Evolutionary conservation across 2,888 invertebrate genomes (phyloP).

Genomic region (Hirtodrosophila cameraria): DNA sequence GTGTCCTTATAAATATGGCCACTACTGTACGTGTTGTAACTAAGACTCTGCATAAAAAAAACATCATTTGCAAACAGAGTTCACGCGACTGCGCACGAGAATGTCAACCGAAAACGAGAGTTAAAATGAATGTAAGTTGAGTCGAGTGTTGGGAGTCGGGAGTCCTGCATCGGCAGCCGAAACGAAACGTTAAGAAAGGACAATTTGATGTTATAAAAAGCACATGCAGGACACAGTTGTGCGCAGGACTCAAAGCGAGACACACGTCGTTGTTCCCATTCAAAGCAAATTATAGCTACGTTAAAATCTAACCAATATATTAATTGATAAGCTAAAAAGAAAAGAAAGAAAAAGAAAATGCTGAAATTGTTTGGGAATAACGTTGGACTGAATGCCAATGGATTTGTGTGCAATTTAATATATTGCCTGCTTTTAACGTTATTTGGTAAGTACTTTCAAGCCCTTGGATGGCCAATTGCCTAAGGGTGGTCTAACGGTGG

Average conservation of each 20-base stretch:
- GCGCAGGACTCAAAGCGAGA: slow-evolving; percentile 63
- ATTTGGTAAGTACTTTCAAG: slow-evolving; percentile 49
- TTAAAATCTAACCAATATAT: slow-evolving; percentile 8
- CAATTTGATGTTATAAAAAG: slow-evolving; percentile 6
- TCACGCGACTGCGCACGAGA: slow-evolving; percentile 27
- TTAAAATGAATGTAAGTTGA: slow-evolving; percentile 11
- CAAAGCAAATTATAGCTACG: slow-evolving; percentile 6
- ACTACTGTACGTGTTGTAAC: slow-evolving; percentile 1
- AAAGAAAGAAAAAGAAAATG: no score
- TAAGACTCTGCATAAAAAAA: not conserved
- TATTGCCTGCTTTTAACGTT: slow-evolving; percentile 32
- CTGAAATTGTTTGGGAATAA: slow-evolving; percentile 12
- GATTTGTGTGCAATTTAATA: slow-evolving; percentile 24
- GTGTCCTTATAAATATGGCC: not conserved
- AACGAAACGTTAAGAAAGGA: not conserved
- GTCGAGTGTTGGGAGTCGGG: not conserved
- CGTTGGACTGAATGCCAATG: slow-evolving; percentile 1
- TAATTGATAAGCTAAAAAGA: slow-evolving; percentile 1
- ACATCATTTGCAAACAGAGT: not conserved
- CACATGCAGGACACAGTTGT: slow-evolving; percentile 57
- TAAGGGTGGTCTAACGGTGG: not conserved
- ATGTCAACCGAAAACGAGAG: slow-evolving; percentile 36
- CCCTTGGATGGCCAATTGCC: not conserved
- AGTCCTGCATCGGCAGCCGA: slow-evolving; percentile 4
- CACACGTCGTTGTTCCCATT: slow-evolving; percentile 44